Base-by-base conservation (phyloP, 2,888 invertebrate species). In the Caenorhabditis sp. region DNA sequence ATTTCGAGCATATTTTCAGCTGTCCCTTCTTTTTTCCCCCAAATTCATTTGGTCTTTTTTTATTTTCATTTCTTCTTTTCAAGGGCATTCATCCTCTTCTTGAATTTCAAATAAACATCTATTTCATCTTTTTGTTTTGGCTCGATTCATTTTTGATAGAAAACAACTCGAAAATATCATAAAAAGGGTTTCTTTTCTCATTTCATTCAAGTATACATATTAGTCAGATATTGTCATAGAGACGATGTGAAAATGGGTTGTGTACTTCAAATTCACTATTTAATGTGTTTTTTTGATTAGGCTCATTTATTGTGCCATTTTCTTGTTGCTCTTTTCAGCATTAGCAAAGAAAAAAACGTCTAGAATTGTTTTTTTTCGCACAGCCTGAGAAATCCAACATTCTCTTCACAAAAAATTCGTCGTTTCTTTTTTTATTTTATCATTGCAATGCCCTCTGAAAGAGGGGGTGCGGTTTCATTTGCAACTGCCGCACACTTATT, bases 361-460 rank as follows among this genome's bases (percentile, higher is more conserved):
- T 4, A 31, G 31, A 31, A 31, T 31, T 31, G 31, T 31, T 31
- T 31, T 31, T 31, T 31, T 31, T 10, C 31, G 5, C 31, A n/a
- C n/a, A n/a, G n/a, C n/a, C n/a, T n/a, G n/a, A n/a, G n/a, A n/a
- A n/a, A n/a, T n/a, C n/a, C n/a, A n/a, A n/a, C n/a, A n/a, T n/a
- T n/a, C n/a, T n/a, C n/a, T n/a, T n/a, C n/a, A n/a, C n/a, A 36
- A 54, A 59, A 10, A 6, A 37, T 50, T 62, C 55, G 53, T 21
- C 55, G 62, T 54, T 50, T 54, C 36, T 36, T 62, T 36, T 36
- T 53, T 19, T 19, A 31, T 50, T 50, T 26, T n/a, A n/a, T n/a
- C n/a, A n/a, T n/a, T n/a, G n/a, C n/a, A n/a, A n/a, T n/a, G 24
- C 19, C 36, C 37, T 54, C 36, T 36, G 36, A 36, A 36, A 36